phyloP scores from a whole-genome alignment of 2,797 vertebrate species.

The Harpagifer antarcticus region DNA sequence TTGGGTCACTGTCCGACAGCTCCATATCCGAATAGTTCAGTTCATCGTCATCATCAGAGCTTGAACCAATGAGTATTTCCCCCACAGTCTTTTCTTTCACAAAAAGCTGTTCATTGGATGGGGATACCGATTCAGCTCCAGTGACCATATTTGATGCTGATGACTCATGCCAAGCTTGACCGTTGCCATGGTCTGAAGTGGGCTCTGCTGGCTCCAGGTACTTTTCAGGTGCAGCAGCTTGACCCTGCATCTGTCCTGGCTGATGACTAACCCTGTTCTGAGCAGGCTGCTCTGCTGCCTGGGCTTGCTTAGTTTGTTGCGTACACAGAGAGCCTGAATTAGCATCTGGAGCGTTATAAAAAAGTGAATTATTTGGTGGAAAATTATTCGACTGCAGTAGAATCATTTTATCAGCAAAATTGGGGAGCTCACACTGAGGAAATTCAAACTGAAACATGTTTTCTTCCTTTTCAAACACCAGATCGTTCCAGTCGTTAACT shows the following conservation, averaged over 20 bases:
- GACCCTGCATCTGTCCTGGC: neutral
- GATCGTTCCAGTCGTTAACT: conserved; percentile 1
- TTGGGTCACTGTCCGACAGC: conserved; percentile 83
- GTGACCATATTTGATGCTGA: conserved; percentile 8
- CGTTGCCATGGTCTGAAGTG: conserved; percentile 13
- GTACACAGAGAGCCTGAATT: neutral
- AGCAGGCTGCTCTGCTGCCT: neutral
- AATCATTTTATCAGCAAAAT: conserved; percentile 36
- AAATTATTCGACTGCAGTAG: conserved; percentile 13
- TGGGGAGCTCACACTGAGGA: conserved; percentile 1
- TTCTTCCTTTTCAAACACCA: conserved; percentile 4
- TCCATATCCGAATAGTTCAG: conserved; percentile 74
- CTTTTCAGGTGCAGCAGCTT: neutral
- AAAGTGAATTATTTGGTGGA: conserved; percentile 5
- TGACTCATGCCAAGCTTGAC: conserved; percentile 9
- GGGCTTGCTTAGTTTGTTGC: neutral
- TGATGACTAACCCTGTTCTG: neutral
- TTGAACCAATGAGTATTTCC: conserved; percentile 60
- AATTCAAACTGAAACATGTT: neutral
- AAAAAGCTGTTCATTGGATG: conserved; percentile 15
- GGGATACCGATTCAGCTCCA: conserved; percentile 8
- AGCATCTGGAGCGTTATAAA: conserved; percentile 8
- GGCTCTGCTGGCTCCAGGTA: conserved; percentile 7
- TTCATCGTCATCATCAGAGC: conserved; percentile 68
- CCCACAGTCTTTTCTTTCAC: conserved; percentile 1